Evolutionary conservation across 2,888 invertebrate genomes (phyloP).

Genomic region (Blastobasis adustella): DNA sequence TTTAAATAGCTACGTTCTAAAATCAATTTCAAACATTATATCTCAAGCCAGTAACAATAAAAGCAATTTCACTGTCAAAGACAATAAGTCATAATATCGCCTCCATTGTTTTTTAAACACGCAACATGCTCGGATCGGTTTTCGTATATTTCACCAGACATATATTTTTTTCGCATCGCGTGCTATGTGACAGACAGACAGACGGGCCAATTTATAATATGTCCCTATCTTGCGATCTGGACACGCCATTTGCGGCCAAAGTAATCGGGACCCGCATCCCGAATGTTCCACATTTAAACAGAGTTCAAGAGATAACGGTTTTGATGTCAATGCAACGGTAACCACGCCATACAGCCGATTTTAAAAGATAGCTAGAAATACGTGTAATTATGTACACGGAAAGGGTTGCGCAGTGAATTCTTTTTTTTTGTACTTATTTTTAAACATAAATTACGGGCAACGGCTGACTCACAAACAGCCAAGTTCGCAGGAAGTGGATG

Average conservation of each 20-base stretch:
- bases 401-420: slow-evolving; percentile 27
- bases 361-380: slow-evolving; percentile 38
- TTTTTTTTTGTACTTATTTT: slow-evolving; percentile 16
- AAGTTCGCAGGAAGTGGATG: background rate
- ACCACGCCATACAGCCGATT: slow-evolving; percentile 21
- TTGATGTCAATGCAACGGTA: slow-evolving; percentile 12
- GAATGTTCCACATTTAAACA: background rate
- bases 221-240: slow-evolving; percentile 62
- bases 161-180: slow-evolving; percentile 63
- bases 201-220: slow-evolving; percentile 72
- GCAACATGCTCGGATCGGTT: background rate
- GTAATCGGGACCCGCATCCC: slow-evolving; percentile 16
- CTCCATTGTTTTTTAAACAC: slow-evolving; percentile 13
- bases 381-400: slow-evolving; percentile 39
- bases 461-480: background rate
- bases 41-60: no score
- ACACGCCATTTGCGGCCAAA: slow-evolving; percentile 32
- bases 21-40: no score
- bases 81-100: slow-evolving; percentile 7
- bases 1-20: no score
- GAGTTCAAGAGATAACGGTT: slow-evolving; percentile 23
- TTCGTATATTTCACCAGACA: slow-evolving; percentile 5
- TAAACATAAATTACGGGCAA: slow-evolving; percentile 7
- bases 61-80: no score
- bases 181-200: slow-evolving; percentile 66